phyloP scores from a whole-genome alignment of 2,797 vertebrate genomes.

The Xenentodon cancila region DNA sequence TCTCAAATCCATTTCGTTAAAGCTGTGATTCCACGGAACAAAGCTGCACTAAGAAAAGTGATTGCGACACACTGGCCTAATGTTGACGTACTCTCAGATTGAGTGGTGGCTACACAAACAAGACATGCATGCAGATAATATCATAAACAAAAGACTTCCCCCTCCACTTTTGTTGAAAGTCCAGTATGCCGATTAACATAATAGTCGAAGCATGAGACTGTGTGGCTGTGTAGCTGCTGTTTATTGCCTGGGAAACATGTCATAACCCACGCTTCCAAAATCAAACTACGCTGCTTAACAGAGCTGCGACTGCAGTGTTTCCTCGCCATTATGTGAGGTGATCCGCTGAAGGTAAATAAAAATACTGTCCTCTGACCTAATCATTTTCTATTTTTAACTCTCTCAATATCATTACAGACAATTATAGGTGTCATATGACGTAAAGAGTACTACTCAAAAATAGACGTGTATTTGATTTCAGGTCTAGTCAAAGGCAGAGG shows the following conservation, averaged over 20 bases:
- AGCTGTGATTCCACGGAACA: background rate
- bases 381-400: background rate
- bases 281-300: constrained; percentile 37
- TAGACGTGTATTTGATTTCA: background rate
- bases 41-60: too few species aligned
- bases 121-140: constrained; percentile 34
- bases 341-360: background rate
- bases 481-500: background rate
- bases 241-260: constrained; percentile 21
- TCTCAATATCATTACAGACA: background rate
- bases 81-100: too few species aligned
- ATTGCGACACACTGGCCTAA: too few species aligned
- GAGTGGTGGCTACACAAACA: constrained; percentile 32
- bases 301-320: constrained; percentile 15
- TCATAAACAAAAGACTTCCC: constrained; percentile 37
- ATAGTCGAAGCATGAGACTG: constrained; percentile 18
- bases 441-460: background rate
- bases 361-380: background rate
- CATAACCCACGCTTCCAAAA: constrained; percentile 35
- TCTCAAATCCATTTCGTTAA: background rate
- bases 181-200: constrained; percentile 22
- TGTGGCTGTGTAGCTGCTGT: background rate
- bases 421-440: background rate
- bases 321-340: constrained; percentile 5
- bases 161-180: constrained; percentile 29